A percentile compares a stretch with the other conserved stretches of the same genome.
phyloP scores from a whole-genome alignment of 1,140 invertebrate genomes.

The Neodiprion fabricii region DNA sequence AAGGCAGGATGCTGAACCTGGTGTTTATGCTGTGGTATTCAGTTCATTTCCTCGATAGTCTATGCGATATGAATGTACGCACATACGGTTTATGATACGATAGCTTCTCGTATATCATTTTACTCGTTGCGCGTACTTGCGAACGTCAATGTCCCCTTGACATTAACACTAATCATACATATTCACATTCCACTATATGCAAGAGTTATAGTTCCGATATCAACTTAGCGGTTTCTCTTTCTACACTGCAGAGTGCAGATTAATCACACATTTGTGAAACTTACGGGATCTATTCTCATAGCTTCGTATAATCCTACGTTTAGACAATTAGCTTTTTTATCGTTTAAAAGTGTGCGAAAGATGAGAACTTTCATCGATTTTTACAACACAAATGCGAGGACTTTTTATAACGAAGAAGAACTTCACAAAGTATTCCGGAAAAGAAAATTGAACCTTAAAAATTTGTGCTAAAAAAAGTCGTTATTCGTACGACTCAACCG shows the following conservation, averaged over 20 bases:
- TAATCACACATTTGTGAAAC: no score
- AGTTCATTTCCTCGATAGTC: background rate
- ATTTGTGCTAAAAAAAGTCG: no score
- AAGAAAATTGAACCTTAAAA: no score
- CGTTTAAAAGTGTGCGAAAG: no score
- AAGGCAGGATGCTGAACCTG: constrained; percentile 1
- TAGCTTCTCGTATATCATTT: background rate
- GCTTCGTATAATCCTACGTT: no score
- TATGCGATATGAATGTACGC: background rate
- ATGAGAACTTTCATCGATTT: no score
- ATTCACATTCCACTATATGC: background rate
- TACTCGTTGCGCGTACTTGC: background rate
- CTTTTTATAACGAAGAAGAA: no score
- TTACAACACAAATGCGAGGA: no score
- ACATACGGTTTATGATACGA: background rate
- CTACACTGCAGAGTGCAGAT: background rate
- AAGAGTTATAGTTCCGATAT: background rate
- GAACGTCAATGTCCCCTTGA: constrained; percentile 2
- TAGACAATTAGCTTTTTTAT: no score
- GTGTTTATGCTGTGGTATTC: constrained; percentile 2
- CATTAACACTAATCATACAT: background rate
- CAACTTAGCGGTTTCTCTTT: background rate
- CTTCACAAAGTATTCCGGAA: no score
- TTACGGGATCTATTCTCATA: no score
- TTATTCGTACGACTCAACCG: no score